Evolutionary conservation across 2,888 invertebrate genomes (phyloP), one percentile per base, ranked within the genome.

Genomic region (Sialis lutaria): DNA sequence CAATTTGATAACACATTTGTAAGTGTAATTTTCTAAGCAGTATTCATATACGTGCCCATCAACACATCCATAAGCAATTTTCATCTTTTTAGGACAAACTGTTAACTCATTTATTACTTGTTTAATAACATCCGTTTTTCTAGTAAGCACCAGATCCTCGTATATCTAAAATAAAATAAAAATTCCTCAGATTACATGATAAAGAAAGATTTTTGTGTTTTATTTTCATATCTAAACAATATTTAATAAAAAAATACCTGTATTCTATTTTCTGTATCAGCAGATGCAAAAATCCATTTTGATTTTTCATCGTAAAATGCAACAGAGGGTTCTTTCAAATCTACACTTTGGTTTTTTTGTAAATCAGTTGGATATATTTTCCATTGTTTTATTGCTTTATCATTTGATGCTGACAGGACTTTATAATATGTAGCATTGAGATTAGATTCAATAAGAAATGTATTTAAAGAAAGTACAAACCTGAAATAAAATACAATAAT

Each of bases 321-420:
- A n/a, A 54, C 53, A 52, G 57, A 60, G 31, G 51, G 50, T 1
- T 56, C 54, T 6, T 52, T 42, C 7, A 55, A 49, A 44, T 55
- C 57, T 10, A 30, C 32, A 6, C 51, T 48, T n/a, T 51, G 49
- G 22, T 50, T 48, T 6, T 48, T 52, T 42, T 55, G 53, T 6
- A 50, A 52, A 33, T 55, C 52, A 12, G 50, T 44, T 6, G 58
- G 58, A 46, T 57, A 55, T 40, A 63, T 57, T 35, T 57, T 57
- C 55, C 60, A 61, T 40, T 59, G 56, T 50, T 60, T 59, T 9
- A 63, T 52, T 1, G 57, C 60, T 47, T 55, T 56, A 50, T 59
- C 58, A 48, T 60, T 60, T 4, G 60, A 58, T 35, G 59, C 59
- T 5, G 60, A 59, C 7, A 63, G 49, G 32, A 63, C 51, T 6